A percentile compares a stretch with the other conserved stretches of the same genome.
These are phyloP conservation scores for Hydrozoanthus gracilis DNA, from an alignment of 92 coral and sea anemone species.

Conservation along the genomic window DNA sequence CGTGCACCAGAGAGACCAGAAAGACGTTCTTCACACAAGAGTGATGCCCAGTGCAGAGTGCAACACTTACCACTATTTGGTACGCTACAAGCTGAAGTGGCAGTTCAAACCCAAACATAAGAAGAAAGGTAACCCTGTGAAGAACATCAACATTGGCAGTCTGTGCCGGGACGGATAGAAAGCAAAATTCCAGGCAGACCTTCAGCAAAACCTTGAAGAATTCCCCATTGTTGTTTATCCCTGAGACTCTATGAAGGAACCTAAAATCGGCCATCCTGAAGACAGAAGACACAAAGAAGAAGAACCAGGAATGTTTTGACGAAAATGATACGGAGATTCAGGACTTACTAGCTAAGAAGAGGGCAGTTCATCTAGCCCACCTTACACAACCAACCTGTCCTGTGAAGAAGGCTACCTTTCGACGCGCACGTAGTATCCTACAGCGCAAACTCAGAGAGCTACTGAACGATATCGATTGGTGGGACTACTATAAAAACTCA, in stretches of 20 bases:
- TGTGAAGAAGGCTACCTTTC: conserved; percentile 23
- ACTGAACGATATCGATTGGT: conserved; percentile 24
- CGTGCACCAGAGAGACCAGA: conserved; percentile 20
- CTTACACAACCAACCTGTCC: neutral
- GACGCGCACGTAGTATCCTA: conserved; percentile 11
- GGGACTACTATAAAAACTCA: conserved; percentile 7
- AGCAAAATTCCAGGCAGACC: conserved; percentile 43
- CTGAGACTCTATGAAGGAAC: conserved; percentile 13
- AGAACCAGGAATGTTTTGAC: conserved; percentile 8
- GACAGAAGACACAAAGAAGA: conserved; percentile 40
- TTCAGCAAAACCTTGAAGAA: conserved; percentile 25
- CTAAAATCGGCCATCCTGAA: conserved; percentile 38
- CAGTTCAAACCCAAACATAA: conserved; percentile 31
- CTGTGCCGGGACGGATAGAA: conserved; percentile 23
- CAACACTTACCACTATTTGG: neutral
- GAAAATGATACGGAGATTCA: conserved; percentile 18
- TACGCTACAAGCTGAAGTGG: neutral
- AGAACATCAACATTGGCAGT: conserved; percentile 35
- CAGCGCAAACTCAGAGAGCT: conserved; percentile 21
- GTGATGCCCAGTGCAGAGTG: neutral
- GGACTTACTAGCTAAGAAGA: conserved; percentile 33
- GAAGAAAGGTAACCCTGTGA: conserved; percentile 17
- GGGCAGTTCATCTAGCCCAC: conserved; percentile 28
- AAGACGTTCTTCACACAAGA: conserved; percentile 19
- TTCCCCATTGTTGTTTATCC: conserved; percentile 3